These are phyloP conservation scores for Sphaeridia pumilis DNA, from an alignment of 2,888 invertebrate genomes.

Conservation along the genomic window DNA sequence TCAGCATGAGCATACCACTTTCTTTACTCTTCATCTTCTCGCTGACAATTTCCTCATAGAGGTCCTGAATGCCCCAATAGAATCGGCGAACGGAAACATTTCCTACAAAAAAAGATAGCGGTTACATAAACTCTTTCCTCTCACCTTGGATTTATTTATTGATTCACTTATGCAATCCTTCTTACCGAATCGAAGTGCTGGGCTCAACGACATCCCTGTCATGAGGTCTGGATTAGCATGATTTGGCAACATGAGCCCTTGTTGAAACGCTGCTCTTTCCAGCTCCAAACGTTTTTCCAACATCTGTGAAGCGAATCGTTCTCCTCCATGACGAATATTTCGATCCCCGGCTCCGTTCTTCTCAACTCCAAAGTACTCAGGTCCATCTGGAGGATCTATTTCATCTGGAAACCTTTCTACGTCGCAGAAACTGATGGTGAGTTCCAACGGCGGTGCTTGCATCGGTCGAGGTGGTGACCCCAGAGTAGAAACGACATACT, in stretches of 20 bases:
- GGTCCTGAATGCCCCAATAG: constrained; percentile 57
- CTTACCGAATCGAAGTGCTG: constrained; percentile 55
- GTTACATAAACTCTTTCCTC: neutral
- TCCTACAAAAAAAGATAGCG: constrained; percentile 11
- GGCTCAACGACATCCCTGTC: constrained; percentile 53
- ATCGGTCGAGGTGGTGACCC: constrained; percentile 52
- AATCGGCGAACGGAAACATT: constrained; percentile 41
- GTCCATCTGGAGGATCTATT: constrained; percentile 41
- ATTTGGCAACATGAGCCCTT: constrained; percentile 55
- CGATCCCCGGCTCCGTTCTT: constrained; percentile 44
- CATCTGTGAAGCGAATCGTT: constrained; percentile 49
- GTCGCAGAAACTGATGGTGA: constrained; percentile 18
- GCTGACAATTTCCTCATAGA: constrained; percentile 50
- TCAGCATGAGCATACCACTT: constrained; percentile 36
- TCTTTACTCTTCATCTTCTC: constrained; percentile 41
- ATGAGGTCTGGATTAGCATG: constrained; percentile 56
- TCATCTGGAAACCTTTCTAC: constrained; percentile 15
- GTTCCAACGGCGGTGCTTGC: constrained; percentile 37
- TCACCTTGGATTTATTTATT: neutral
- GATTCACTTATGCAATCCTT: neutral
- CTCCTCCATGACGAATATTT: constrained; percentile 55
- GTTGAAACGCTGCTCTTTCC: constrained; percentile 41
- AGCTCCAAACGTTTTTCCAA: constrained; percentile 47
- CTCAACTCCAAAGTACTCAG: constrained; percentile 48
- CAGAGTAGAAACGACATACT: constrained; percentile 53